phyloP scores from a whole-genome alignment of 1,140 invertebrate species.

The Lethocerus indicus region DNA sequence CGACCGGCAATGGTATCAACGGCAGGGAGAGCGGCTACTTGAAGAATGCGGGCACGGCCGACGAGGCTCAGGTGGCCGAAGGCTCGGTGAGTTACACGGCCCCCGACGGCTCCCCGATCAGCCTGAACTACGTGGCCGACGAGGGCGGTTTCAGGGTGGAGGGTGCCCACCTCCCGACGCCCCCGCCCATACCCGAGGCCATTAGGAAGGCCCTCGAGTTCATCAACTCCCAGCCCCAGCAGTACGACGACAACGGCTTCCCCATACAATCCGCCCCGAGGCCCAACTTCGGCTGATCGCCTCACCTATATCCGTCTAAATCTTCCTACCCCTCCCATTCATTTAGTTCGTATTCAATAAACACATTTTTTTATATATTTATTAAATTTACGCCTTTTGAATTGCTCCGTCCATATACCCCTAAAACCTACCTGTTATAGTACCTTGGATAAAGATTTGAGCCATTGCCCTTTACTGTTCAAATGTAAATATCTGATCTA shows the following conservation, averaged over 20 bases:
- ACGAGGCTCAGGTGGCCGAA: conserved; percentile 19
- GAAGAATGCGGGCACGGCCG: conserved; percentile 30
- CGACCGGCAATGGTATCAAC: conserved; percentile 53
- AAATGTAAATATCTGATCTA: too few species aligned
- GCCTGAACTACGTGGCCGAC: conserved; percentile 60
- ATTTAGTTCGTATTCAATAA: too few species aligned
- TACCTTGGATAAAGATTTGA: too few species aligned
- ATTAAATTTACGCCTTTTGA: too few species aligned
- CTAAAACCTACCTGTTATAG: too few species aligned
- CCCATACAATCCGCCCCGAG: not conserved
- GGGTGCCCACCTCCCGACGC: conserved; percentile 68
- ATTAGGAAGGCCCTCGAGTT: conserved; percentile 6
- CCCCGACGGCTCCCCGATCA: conserved; percentile 49
- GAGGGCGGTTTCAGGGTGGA: conserved; percentile 66
- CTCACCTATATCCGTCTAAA: too few species aligned
- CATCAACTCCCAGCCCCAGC: conserved; percentile 9
- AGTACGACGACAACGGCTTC: conserved; percentile 9
- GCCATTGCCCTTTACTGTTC: too few species aligned
- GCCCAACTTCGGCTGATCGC: too few species aligned
- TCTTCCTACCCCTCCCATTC: too few species aligned
- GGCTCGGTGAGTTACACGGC: conserved; percentile 39
- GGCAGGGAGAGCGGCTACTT: conserved; percentile 36
- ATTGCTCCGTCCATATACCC: too few species aligned
- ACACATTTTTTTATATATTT: too few species aligned
- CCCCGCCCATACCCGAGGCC: conserved; percentile 51